Percentiles rank a stretch among this genome's conserved stretches.
phyloP scores from a whole-genome alignment of 2,888 invertebrate genomes.

The Cetonia aurata region DNA sequence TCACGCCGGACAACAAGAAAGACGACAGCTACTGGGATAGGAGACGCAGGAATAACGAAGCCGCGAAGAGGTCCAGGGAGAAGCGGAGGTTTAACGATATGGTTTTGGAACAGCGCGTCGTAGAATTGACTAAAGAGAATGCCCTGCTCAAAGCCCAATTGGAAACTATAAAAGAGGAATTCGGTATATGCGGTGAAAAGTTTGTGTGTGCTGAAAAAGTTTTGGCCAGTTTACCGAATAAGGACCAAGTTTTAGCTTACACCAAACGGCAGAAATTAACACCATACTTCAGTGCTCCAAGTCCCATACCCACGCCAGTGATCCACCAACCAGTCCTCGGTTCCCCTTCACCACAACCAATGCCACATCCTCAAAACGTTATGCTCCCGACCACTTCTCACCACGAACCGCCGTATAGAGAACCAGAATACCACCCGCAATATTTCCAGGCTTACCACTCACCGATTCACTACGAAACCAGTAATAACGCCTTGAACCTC shows the following conservation, averaged over 20 bases:
- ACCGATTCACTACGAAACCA: slow-evolving; percentile 60
- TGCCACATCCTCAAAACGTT: slow-evolving; percentile 67
- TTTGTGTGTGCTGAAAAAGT: slow-evolving; percentile 92
- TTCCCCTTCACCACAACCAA: slow-evolving; percentile 69
- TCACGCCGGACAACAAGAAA: slow-evolving; percentile 96
- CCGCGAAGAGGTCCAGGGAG: slow-evolving; percentile 96
- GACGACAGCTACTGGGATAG: slow-evolving; percentile 99
- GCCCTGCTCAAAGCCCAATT: slow-evolving; percentile 93
- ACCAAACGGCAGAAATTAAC: slow-evolving; percentile 79
- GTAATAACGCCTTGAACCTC: slow-evolving; percentile 79
- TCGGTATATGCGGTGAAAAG: slow-evolving; percentile 88
- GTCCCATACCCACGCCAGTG: slow-evolving; percentile 73
- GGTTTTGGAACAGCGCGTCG: slow-evolving; percentile 94
- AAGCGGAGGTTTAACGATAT: slow-evolving; percentile 96
- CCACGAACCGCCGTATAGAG: slow-evolving; percentile 64
- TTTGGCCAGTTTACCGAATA: slow-evolving; percentile 85
- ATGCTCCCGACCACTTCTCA: slow-evolving; percentile 67
- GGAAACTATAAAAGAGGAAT: slow-evolving; percentile 92
- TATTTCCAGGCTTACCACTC: slow-evolving; percentile 55
- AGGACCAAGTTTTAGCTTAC: slow-evolving; percentile 86
- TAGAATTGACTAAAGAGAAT: slow-evolving; percentile 95
- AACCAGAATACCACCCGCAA: slow-evolving; percentile 47
- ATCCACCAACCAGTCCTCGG: slow-evolving; percentile 71
- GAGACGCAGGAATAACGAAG: slow-evolving; percentile 95
- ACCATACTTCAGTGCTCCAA: slow-evolving; percentile 69